Evolutionary conservation across 2,113 vertebrate genomes (phyloP).

Genomic region (Leucoraja erinaceus): DNA sequence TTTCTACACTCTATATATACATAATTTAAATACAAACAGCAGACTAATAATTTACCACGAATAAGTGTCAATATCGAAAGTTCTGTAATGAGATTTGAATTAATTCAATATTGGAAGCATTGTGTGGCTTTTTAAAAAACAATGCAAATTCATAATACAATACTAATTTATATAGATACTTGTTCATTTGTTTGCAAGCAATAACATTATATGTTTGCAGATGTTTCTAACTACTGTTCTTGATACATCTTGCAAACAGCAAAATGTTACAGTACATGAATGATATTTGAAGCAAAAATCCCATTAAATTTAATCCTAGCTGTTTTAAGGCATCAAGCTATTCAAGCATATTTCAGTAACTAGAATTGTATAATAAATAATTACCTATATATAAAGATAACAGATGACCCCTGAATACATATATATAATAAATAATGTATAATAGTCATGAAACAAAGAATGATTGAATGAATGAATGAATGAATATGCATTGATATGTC

Average conservation of each 20-base stretch:
- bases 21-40: background rate
- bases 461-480: background rate
- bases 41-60: background rate
- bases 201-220: conserved; percentile 7
- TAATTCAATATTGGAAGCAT: conserved; percentile 21
- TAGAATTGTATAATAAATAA: conserved; percentile 5
- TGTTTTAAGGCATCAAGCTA: conserved; percentile 26
- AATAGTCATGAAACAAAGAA: conserved; percentile 7
- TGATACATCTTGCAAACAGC: background rate
- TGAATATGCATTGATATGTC: conserved; percentile 40
- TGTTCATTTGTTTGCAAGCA: conserved; percentile 30
- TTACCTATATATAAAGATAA: conserved; percentile 6
- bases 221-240: background rate
- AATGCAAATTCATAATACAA: background rate
- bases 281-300: conserved; percentile 11
- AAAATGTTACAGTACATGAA: background rate
- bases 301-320: background rate
- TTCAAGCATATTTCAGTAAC: background rate
- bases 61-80: background rate
- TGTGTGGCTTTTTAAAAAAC: background rate
- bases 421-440: conserved; percentile 42
- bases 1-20: background rate
- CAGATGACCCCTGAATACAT: background rate
- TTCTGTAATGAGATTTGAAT: conserved; percentile 12
- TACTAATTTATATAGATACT: background rate